phyloP scores from a whole-genome alignment of 2,888 invertebrate genomes.

The Drosophila antonietae region DNA sequence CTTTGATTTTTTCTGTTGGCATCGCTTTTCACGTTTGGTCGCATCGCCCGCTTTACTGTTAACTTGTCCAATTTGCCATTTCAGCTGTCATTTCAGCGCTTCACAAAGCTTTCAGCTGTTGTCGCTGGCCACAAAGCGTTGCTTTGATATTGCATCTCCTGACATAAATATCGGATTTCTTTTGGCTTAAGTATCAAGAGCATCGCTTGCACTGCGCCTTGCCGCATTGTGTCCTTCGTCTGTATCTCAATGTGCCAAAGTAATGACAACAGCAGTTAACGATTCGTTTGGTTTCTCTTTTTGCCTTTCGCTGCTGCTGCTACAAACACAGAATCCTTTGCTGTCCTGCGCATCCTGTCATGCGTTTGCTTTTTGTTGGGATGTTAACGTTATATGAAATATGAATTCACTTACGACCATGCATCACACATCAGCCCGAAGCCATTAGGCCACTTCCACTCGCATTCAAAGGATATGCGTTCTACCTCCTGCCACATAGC shows the following conservation, averaged over 20 bases:
- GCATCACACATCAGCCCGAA: conserved; percentile 77
- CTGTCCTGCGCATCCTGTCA: conserved; percentile 26
- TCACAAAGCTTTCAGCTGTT: conserved; percentile 47
- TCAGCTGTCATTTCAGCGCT: conserved; percentile 64
- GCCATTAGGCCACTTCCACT: conserved; percentile 75
- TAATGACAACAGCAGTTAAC: conserved; percentile 73
- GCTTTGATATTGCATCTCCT: conserved; percentile 78
- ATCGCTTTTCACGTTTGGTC: conserved; percentile 26
- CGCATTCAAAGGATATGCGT: conserved; percentile 29
- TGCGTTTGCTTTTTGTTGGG: conserved; percentile 45
- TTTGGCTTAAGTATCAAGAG: conserved; percentile 50
- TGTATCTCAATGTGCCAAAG: conserved; percentile 44
- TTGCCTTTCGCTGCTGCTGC: background rate
- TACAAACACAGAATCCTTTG: conserved; percentile 11
- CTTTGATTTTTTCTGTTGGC: conserved; percentile 55
- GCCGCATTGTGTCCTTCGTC: conserved; percentile 27
- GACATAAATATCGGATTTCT: conserved; percentile 76
- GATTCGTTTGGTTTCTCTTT: conserved; percentile 40
- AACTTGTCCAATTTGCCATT: conserved; percentile 72
- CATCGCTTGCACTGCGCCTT: conserved; percentile 39
- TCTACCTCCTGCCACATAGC: background rate
- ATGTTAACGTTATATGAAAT: conserved; percentile 80
- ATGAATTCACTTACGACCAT: conserved; percentile 82
- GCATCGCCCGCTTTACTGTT: conserved; percentile 19
- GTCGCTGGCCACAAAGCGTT: conserved; percentile 66